These are phyloP conservation scores for Calcarius lapponicus DNA, from an alignment of 2,797 vertebrate genomes.

Conservation along the genomic window DNA sequence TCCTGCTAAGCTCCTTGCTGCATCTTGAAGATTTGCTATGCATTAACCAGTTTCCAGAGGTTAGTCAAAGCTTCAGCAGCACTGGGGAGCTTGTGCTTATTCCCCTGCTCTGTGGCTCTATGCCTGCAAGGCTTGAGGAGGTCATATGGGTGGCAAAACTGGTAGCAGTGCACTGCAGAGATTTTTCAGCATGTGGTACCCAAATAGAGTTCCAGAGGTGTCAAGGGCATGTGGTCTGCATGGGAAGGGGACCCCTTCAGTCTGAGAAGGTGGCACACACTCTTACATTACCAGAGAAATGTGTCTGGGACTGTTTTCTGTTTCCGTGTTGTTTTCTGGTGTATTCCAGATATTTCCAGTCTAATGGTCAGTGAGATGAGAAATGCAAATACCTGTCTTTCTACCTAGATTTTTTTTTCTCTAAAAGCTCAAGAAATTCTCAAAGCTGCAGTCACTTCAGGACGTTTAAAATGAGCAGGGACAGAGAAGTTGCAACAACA, in stretches of 20 bases:
- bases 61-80: background rate
- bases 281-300: background rate
- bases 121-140: background rate
- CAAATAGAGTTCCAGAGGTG: background rate
- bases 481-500: background rate
- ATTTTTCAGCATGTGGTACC: background rate
- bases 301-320: background rate
- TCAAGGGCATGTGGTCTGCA: background rate
- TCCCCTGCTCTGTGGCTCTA: background rate
- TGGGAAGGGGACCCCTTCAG: accelerated
- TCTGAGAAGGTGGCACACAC: background rate
- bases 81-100: background rate
- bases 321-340: background rate
- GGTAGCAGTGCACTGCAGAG: background rate
- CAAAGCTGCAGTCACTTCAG: background rate
- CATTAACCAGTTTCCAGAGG: conserved; percentile 16
- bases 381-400: background rate
- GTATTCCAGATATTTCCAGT: background rate
- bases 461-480: background rate
- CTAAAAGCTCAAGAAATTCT: background rate
- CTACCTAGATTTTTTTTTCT: background rate
- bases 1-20: background rate
- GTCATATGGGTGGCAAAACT: accelerated
- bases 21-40: background rate
- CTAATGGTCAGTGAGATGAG: background rate